Conservation (phyloP, 2,797 vertebrate species). For the Oreochromis grahami region DNA sequence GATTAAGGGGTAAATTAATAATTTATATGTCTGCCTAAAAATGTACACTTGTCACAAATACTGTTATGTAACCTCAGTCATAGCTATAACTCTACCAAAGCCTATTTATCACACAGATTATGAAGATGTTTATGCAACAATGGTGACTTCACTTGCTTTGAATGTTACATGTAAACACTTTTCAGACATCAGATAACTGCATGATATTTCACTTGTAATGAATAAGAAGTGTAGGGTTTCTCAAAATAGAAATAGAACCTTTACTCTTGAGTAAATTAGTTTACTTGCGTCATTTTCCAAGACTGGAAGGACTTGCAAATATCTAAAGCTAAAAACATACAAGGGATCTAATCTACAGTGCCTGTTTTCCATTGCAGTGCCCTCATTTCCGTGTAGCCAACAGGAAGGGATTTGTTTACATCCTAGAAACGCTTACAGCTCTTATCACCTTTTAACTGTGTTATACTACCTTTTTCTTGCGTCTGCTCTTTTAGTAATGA, state of each 20-base stretch:
- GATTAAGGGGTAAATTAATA: not conserved
- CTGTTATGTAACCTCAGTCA: not conserved
- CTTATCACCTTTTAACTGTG: not conserved
- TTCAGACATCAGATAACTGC: not conserved
- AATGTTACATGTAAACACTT: not conserved
- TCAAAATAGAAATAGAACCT: not conserved
- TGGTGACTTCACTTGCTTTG: not conserved
- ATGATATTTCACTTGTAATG: not conserved
- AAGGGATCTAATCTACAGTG: not conserved
- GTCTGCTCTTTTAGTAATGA: not conserved
- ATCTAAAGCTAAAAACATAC: not conserved
- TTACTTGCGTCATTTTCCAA: not conserved
- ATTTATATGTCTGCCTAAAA: not conserved
- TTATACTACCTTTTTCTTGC: not conserved
- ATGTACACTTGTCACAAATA: not conserved
- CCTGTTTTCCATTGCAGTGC: not conserved
- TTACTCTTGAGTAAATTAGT: not conserved
- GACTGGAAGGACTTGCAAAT: not conserved
- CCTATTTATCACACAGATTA: not conserved
- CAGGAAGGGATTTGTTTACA: constrained; percentile 8
- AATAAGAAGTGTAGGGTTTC: not conserved
- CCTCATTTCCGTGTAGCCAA: not conserved
- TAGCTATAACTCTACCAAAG: not conserved
- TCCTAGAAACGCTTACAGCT: not conserved
- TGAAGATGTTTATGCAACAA: not conserved